Evolutionary conservation across 2,888 invertebrate species (phyloP), one percentile per base, ranked within the genome.

Genomic region (Dryobota labecula): DNA sequence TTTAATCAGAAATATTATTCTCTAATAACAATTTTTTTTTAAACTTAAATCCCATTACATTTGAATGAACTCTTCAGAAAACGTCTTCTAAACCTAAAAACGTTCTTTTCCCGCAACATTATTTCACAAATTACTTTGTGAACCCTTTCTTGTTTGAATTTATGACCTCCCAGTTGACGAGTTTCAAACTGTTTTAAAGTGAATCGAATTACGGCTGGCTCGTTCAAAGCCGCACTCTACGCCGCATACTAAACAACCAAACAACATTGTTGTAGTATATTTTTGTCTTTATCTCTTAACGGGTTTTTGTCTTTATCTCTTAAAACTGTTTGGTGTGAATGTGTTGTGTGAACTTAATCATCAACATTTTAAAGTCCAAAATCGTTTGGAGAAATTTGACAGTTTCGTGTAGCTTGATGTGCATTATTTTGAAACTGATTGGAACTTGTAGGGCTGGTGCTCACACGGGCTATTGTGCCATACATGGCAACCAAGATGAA

Each of bases 141-240:
- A 82, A 77, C 83, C 80, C 83, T 82, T 80, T 79, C 74, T 83
- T 79, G 62, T 80, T 83, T 82, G 54, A 79, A 79, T 79, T 79
- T 79, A 79, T 79, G 73, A 82, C 83, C 83, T 67, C 78, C 62
- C 51, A 64, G 64, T 79, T 82, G 79, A 79, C 83, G 83, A 79
- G 83, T 82, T 78, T 54, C 53, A 65, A 79, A 79, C 79, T 47
- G 82, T 78, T 78, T 78, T 78, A 82, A 78, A 79, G 83, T 79
- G 79, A 79, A 79, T 79, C 73, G 67, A 79, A 68, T 79, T 82
- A 79, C 67, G 64, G 47, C 43, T 30, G 51, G 56, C 53, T 63
- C 78, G 77, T 75, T 62, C 33, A 51, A 15, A 56, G 80, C 56
- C 56, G 49, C 45, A 41, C 54, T 60, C 58, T 33, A 13, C 36